A percentile compares a stretch with the other conserved stretches of the same genome.
Evolutionary conservation across 2,888 invertebrate genomes (phyloP).

Genomic region (Hirtodrosophila confusa): DNA sequence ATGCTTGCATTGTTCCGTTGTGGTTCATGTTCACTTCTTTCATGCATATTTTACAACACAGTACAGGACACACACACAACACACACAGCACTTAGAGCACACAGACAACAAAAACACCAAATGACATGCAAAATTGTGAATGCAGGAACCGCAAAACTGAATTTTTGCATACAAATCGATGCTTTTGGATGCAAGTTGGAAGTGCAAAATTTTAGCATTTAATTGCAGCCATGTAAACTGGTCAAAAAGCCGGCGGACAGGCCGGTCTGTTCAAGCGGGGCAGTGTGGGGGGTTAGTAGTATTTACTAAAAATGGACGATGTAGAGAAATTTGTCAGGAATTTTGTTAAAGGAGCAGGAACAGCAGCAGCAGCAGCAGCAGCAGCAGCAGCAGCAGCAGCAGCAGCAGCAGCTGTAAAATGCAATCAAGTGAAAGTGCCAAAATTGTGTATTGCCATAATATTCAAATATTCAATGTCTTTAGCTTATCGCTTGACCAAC

Average conservation of each 20-base stretch:
- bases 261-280: background rate
- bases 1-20: conserved; percentile 28
- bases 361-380: conserved; percentile 1
- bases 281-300: background rate
- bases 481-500: conserved; percentile 25
- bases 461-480: conserved; percentile 35
- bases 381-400: conserved; percentile 6
- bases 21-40: conserved; percentile 33
- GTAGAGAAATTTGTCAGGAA: conserved; percentile 25
- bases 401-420: conserved; percentile 30
- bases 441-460: conserved; percentile 15
- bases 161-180: conserved; percentile 56
- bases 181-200: conserved; percentile 37
- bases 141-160: conserved; percentile 41
- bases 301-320: conserved; percentile 9
- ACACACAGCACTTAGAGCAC: background rate
- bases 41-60: conserved; percentile 54
- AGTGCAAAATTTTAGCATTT: conserved; percentile 59
- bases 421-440: conserved; percentile 68
- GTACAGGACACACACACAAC: conserved; percentile 2
- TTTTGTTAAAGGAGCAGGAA: conserved; percentile 26
- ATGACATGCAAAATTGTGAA: conserved; percentile 60
- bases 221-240: conserved; percentile 52
- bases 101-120: conserved; percentile 30
- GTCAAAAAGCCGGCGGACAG: conserved; percentile 9